These are phyloP conservation scores for Prenolepis imparis DNA, from an alignment of 2,888 invertebrate species.

Conservation along the genomic window DNA sequence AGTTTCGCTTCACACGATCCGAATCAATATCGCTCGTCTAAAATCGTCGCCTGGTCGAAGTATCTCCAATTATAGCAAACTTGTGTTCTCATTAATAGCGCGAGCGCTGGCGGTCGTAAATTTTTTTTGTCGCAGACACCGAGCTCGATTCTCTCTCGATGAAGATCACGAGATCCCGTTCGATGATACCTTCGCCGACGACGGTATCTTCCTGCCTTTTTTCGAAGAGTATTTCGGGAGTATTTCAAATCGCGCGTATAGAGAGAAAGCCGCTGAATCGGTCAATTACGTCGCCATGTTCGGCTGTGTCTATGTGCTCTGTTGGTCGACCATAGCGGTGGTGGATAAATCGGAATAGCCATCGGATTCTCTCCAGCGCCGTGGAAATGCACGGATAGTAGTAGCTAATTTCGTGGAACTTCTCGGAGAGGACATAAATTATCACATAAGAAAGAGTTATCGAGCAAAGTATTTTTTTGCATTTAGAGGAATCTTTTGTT, in stretches of 20 bases:
- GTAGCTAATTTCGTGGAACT: constrained; percentile 10
- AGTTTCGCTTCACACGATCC: constrained; percentile 22
- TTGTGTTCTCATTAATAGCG: background rate
- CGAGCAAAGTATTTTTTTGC: background rate
- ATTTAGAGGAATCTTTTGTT: background rate
- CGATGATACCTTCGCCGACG: background rate
- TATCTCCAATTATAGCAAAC: constrained; percentile 16
- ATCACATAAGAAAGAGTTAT: background rate
- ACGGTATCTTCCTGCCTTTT: background rate
- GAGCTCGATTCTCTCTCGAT: background rate
- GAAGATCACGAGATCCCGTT: background rate
- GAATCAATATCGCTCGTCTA: constrained; percentile 20
- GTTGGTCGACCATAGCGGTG: background rate
- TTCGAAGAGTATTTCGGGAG: background rate
- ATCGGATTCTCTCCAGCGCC: background rate
- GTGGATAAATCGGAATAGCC: constrained; percentile 29
- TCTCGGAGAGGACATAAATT: background rate
- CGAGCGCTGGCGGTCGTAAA: background rate
- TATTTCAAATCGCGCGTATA: background rate
- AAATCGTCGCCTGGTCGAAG: background rate
- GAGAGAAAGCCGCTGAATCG: constrained; percentile 22
- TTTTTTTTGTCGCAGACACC: constrained; percentile 9
- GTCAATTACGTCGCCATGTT: constrained; percentile 10
- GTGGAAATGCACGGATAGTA: background rate
- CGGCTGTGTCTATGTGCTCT: background rate